Conservation (phyloP, 2,797 vertebrate species). For the Coccyzus lansbergi region DNA sequence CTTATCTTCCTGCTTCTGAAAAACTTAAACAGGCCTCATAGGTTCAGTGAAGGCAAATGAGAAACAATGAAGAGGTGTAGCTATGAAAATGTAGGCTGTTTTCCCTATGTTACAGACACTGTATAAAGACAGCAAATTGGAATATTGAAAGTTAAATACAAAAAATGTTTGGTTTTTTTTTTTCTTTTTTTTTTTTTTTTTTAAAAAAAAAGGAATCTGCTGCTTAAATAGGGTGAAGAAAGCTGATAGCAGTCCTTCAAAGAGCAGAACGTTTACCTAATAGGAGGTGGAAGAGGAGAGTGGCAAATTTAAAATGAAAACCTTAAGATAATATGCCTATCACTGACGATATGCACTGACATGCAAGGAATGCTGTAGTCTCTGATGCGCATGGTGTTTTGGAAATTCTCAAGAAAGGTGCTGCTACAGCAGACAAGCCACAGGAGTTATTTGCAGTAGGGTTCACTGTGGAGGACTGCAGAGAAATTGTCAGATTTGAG, state of each 20-base stretch:
- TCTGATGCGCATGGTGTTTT: not conserved
- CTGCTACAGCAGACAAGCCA: not conserved
- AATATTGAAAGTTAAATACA: not conserved
- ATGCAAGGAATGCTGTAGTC: not conserved
- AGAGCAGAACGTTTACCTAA: not conserved
- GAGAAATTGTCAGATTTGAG: not conserved
- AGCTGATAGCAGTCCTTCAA: not conserved
- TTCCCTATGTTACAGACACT: not conserved
- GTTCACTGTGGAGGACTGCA: not conserved
- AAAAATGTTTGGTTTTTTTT: too few relatives aligned
- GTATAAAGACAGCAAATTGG: not conserved
- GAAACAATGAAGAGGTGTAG: not conserved
- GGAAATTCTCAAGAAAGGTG: not conserved
- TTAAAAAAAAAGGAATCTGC: not conserved
- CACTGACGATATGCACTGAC: too few relatives aligned
- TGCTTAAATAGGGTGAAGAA: not conserved
- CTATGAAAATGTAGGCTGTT: not conserved
- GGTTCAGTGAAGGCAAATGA: not conserved
- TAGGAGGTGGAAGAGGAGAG: not conserved
- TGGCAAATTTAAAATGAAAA: not conserved
- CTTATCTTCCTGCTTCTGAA: not conserved
- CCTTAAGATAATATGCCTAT: not conserved
- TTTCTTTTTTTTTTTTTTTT: too few relatives aligned
- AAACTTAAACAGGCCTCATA: not conserved
- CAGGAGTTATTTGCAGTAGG: not conserved